phyloP scores from a whole-genome alignment of 2,113 vertebrate genomes.

The Labrus mixtus region DNA sequence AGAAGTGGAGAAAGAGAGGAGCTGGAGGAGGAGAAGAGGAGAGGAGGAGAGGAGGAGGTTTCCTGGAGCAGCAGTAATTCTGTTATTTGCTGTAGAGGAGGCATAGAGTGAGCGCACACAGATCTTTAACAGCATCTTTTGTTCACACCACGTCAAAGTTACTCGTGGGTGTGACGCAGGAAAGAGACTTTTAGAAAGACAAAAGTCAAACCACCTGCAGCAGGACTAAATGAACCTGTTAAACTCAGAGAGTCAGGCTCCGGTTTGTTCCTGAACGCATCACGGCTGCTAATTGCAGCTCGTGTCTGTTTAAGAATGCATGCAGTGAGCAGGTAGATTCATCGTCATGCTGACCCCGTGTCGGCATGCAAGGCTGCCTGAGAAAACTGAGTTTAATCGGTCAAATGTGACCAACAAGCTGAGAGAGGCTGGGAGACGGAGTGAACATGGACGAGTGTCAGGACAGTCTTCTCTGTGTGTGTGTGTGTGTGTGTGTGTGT shows the following conservation, averaged over 20 bases:
- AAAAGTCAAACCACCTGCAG: neutral
- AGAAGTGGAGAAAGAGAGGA: no score
- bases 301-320: constrained; percentile 1
- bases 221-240: neutral
- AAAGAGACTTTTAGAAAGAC: neutral
- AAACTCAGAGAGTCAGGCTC: neutral
- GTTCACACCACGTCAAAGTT: no score
- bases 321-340: neutral
- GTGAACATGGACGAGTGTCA: neutral
- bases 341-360: constrained; percentile 9
- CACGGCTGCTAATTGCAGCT: constrained; percentile 18
- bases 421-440: neutral
- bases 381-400: constrained; percentile 22
- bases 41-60: no score
- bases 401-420: constrained; percentile 29
- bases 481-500: no score
- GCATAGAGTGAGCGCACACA: neutral
- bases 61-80: neutral
- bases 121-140: no score
- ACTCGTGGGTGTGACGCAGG: no score
- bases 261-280: neutral
- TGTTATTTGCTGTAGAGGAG: neutral
- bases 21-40: no score
- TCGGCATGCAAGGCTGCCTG: no score
- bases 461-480: neutral